These are phyloP conservation scores for Lanius collurio DNA, from an alignment of 2,113 vertebrate species.

Conservation along the genomic window DNA sequence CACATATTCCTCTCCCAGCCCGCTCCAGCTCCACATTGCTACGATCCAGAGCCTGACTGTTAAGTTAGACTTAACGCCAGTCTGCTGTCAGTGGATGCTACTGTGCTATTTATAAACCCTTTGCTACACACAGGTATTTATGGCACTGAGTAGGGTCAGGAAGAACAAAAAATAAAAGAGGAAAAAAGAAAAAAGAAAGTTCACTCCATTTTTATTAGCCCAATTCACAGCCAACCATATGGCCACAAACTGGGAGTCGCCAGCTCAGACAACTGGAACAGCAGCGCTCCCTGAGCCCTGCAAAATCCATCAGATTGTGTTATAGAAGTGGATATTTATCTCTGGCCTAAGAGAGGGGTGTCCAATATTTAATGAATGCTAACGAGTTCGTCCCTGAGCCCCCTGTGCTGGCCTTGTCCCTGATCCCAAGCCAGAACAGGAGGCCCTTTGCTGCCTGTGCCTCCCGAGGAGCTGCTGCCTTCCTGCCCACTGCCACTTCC, in stretches of 20 bases:
- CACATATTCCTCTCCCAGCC: not conserved
- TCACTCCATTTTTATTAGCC: conserved; percentile 53
- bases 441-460: not conserved
- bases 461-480: not conserved
- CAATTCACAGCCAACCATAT: conserved; percentile 64
- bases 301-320: conserved; percentile 38
- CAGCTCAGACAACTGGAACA: conserved; percentile 50
- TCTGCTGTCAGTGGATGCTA: conserved; percentile 55
- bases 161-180: conserved; percentile 1
- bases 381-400: not conserved
- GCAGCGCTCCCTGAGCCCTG: not conserved
- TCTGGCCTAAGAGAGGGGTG: not conserved
- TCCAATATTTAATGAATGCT: conserved; percentile 30
- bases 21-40: not conserved
- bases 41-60: not conserved
- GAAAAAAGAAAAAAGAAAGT: not conserved
- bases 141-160: conserved; percentile 46
- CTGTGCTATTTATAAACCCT: conserved; percentile 69
- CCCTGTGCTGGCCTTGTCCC: not conserved
- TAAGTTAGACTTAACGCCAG: conserved; percentile 46
- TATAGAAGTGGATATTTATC: not conserved
- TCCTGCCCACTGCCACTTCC: not conserved
- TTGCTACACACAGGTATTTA: conserved; percentile 70
- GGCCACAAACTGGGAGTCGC: conserved; percentile 27
- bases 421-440: not conserved